phyloP scores from a whole-genome alignment of 2,888 invertebrate genomes.

The Bimastos eiseni region DNA sequence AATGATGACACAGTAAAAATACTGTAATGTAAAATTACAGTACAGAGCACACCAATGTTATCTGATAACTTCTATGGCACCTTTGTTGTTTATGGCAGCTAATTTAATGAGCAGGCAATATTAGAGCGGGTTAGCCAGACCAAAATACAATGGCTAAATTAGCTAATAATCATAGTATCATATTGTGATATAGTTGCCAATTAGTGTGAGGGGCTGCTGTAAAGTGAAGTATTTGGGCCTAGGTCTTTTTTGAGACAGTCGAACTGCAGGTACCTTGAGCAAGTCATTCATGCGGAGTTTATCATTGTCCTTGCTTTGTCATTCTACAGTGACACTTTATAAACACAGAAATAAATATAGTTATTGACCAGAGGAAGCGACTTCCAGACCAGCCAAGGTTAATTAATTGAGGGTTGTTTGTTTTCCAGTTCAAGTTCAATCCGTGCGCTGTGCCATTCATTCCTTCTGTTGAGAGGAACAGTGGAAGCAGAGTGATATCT shows the following conservation, averaged over 20 bases:
- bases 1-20: background rate
- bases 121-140: background rate
- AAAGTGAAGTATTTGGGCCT: too few relatives aligned
- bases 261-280: too few relatives aligned
- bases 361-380: background rate
- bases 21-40: background rate
- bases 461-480: background rate
- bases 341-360: background rate
- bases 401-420: background rate
- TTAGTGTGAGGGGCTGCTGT: too few relatives aligned
- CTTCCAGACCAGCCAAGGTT: background rate
- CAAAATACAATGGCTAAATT: background rate
- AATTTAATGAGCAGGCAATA: background rate
- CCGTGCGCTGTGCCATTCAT: conserved; percentile 23
- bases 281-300: too few relatives aligned
- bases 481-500: background rate
- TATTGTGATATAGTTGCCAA: too few relatives aligned
- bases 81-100: background rate
- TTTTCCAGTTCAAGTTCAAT: conserved; percentile 22
- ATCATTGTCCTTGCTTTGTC: too few relatives aligned
- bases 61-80: background rate
- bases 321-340: too few relatives aligned
- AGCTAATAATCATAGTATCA: too few relatives aligned
- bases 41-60: background rate
- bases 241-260: too few relatives aligned